Evolutionary conservation across 1,140 invertebrate genomes (phyloP), one percentile per base, ranked within the genome.

Genomic region (Reticulitermes speratus): DNA sequence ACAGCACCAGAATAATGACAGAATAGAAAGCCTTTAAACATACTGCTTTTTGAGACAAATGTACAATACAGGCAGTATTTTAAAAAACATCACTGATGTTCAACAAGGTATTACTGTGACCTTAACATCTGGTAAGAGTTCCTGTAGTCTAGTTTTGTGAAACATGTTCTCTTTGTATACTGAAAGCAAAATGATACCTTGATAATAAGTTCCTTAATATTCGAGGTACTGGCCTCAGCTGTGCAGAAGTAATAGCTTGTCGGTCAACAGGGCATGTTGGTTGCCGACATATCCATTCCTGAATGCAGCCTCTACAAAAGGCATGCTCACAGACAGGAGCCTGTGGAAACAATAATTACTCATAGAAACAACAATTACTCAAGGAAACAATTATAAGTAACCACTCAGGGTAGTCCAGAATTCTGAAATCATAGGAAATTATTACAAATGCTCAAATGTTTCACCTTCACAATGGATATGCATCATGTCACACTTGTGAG

Each of bases 291-390:
- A 99, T 95, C 98, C 98, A 99, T 91, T 99, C 97, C 85, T 96
- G 96, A 88, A 99, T 99, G 91, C 98, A 99, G 30, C 94, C 94
- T 89, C 95, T 94, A 92, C 98, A 99, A 92, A 99, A 99, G 87
- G 97, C 97, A 93, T 99, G 98, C 91, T 99, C 98, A 92, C 98
- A 99, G 88, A 95, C 94, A 69, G 97, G 97, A 87, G 97, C 97
- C 97, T 99, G 91, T 45, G 93, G 92, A 89, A 82, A 89, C 32
- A 52, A 32, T 25, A 38, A 38, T 38, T 38, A 38, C 38, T 38
- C 38, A 38, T 32, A 52, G 69, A 44, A 55, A n/a, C 12, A 44
- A 59, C 44, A 85, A 38, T 38, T 38, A 38, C 38, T 14, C 30
- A 87, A 83, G 86, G 86, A 69, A 84, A 86, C 25, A 52, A 9